Conservation (phyloP, 1,140 invertebrate species). For the Bombus sibiricus region DNA sequence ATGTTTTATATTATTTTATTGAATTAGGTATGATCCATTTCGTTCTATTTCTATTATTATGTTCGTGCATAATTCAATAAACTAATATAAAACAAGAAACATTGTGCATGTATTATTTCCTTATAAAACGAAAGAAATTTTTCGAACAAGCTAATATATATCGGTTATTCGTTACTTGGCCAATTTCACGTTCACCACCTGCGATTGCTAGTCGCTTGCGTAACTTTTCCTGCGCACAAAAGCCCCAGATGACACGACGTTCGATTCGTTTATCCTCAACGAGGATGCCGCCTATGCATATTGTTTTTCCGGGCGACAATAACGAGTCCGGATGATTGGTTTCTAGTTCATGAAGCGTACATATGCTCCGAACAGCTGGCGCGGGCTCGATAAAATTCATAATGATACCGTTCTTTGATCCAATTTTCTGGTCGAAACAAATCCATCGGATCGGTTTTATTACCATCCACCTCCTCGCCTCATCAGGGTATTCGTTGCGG, state of each 20-base stretch:
- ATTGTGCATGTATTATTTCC: too few species aligned
- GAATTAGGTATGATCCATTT: too few species aligned
- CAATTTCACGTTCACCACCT: not conserved
- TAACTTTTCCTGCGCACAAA: not conserved
- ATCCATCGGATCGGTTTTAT: constrained; percentile 33
- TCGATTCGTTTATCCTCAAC: not conserved
- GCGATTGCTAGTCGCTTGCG: not conserved
- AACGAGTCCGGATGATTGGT: constrained; percentile 26
- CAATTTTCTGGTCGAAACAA: constrained; percentile 14
- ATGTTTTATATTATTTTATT: too few species aligned
- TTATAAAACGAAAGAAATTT: too few species aligned
- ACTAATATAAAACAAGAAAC: too few species aligned
- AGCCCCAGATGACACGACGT: constrained; percentile 6
- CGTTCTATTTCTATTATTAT: too few species aligned
- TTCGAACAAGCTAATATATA: too few species aligned
- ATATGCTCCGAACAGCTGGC: not conserved
- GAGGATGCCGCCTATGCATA: not conserved
- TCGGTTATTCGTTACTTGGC: not conserved
- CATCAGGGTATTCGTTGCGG: not conserved
- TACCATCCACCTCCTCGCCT: not conserved
- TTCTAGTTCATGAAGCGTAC: constrained; percentile 36
- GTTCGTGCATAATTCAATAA: too few species aligned
- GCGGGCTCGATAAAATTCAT: constrained; percentile 11
- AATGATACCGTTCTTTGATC: constrained; percentile 4
- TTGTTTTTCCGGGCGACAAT: constrained; percentile 13